phyloP scores from a whole-genome alignment of 1,140 invertebrate genomes.

The Brachionus calyciflorus region DNA sequence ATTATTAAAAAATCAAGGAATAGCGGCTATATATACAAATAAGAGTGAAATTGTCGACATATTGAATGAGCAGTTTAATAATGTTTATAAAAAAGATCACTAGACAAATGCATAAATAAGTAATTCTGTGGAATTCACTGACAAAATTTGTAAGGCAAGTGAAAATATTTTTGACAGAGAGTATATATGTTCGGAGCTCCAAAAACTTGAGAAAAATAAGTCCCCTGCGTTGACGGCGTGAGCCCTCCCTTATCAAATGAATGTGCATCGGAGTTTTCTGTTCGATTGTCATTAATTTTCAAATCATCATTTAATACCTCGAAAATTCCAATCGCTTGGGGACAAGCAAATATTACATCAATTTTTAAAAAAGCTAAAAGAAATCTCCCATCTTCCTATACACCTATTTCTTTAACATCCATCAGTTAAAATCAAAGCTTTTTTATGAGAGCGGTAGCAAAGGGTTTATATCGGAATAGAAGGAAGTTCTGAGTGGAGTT shows the following conservation, averaged over 20 bases:
- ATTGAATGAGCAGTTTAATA: slow-evolving; percentile 12
- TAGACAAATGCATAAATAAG: neutral
- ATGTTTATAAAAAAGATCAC: neutral
- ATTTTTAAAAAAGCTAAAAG: slow-evolving; percentile 32
- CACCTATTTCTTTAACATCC: slow-evolving; percentile 10
- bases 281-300: neutral
- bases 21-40: neutral
- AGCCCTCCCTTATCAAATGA: no score
- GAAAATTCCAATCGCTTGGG: slow-evolving; percentile 8
- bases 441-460: no score
- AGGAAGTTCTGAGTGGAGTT: no score
- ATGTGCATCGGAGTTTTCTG: neutral
- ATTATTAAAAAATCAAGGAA: neutral
- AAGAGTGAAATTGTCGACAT: neutral
- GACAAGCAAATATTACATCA: slow-evolving; percentile 29
- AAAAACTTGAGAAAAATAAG: no score
- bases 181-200: no score
- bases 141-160: no score
- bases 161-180: no score
- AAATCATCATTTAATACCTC: neutral
- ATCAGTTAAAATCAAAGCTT: no score
- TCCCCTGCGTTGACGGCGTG: no score
- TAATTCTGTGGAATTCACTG: no score
- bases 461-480: no score
- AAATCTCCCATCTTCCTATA: slow-evolving; percentile 10